Base-by-base conservation (phyloP, 2,888 invertebrate species). In the Melieria picta region DNA sequence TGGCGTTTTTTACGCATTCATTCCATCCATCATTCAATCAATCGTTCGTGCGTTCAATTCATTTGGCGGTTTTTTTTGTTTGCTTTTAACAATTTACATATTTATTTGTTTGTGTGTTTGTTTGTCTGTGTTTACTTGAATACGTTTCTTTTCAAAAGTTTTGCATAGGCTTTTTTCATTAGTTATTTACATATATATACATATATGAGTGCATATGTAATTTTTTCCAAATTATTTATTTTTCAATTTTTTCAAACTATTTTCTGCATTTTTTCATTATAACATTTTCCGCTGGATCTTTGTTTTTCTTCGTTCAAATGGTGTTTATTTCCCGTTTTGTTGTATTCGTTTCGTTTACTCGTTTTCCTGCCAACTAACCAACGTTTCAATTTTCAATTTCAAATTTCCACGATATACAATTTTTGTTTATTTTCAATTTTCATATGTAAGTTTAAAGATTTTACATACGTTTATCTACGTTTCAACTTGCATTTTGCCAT, bases 131-230 rank as follows among this genome's bases (percentile, higher is more conserved):
- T n/a, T 47, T 60, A 13, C 58, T 71, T 67, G 56, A 65, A 68
- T 73, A 71, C 69, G 60, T 76, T 62, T 72, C 62, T 75, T 73
- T 75, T 67, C 65, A 57, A 55, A 66, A 68, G 72, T 73, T 71
- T 73, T 66, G 30, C 42, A 55, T 65, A 67, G 56, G 72, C 42
- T 70, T 58, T 69, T 30, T 48, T 66, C 55, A 61, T 74, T 13
- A 71, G 63, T 64, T 64, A 5, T 60, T 58, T 43, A 16, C 10
- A 43, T 67, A 67, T 7, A 57, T 3, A 30, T 30, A 30, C 2
- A 64, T 71, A 48, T 66, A 69, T 50, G 63, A 55, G 57, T 48
- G 10, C 60, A 65, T 55, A 52, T 45, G 55, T 9, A 60, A 67
- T 16, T 52, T 67, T 60, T 43, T 45, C 43, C 16, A 60, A 58